A percentile compares a stretch with the other conserved stretches of the same genome.
Evolutionary conservation across 2,888 invertebrate species (phyloP).

Genomic region (Troilus luridus): DNA sequence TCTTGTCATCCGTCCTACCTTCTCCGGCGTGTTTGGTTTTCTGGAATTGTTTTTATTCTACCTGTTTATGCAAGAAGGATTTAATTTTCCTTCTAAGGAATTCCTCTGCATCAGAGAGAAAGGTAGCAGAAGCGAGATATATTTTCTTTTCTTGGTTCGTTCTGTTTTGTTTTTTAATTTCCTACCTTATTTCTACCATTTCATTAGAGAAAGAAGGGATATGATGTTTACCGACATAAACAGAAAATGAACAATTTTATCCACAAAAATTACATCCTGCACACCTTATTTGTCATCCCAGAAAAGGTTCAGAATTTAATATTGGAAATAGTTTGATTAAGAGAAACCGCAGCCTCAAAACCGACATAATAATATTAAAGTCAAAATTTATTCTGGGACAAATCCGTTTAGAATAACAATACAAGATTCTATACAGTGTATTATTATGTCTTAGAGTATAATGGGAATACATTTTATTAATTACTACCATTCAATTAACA

Average conservation of each 20-base stretch:
- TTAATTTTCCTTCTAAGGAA: conserved; percentile 1
- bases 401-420: too few species aligned
- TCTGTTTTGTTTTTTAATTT: conserved; percentile 6
- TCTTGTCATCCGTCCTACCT: background rate
- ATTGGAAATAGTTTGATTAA: background rate
- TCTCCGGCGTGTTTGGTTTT: background rate
- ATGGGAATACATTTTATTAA: too few species aligned
- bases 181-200: background rate
- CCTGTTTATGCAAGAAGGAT: background rate
- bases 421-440: too few species aligned
- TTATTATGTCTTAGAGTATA: too few species aligned
- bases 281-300: background rate
- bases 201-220: background rate
- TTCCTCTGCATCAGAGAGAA: background rate
- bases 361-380: too few species aligned
- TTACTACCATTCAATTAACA: too few species aligned
- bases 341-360: too few species aligned
- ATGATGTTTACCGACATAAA: background rate
- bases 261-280: background rate
- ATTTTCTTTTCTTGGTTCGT: background rate
- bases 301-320: background rate
- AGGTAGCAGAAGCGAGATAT: background rate
- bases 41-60: conserved; percentile 11
- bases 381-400: too few species aligned
- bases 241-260: background rate